These are phyloP conservation scores for Stenoptilia bipunctidactyla DNA, from an alignment of 2,888 invertebrate species.

Conservation along the genomic window DNA sequence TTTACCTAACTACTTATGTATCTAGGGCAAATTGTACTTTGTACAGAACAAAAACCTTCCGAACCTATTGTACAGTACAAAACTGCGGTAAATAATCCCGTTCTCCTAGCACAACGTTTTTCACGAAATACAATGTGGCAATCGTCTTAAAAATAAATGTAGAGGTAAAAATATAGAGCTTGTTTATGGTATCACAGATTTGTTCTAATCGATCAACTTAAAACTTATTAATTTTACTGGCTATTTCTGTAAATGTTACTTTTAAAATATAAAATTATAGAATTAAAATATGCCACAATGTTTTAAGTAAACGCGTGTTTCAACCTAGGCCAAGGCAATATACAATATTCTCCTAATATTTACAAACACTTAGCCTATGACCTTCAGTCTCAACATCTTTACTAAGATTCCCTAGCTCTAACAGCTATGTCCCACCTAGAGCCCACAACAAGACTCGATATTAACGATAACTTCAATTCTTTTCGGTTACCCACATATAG, in stretches of 20 bases:
- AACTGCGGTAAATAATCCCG: slow-evolving; percentile 39
- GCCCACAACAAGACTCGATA: slow-evolving; percentile 49
- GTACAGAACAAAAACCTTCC: slow-evolving; percentile 64
- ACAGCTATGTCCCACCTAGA: slow-evolving; percentile 53
- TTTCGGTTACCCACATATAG: slow-evolving; percentile 5
- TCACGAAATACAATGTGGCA: slow-evolving; percentile 49
- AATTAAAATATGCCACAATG: slow-evolving; percentile 55
- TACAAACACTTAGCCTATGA: slow-evolving; percentile 68
- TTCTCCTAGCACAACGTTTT: slow-evolving; percentile 29
- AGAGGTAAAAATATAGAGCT: slow-evolving; percentile 37
- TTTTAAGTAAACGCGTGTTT: slow-evolving; percentile 42
- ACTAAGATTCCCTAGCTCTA: slow-evolving; percentile 57
- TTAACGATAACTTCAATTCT: slow-evolving; percentile 51
- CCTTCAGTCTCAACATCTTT: slow-evolving; percentile 65
- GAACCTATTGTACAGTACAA: slow-evolving; percentile 47
- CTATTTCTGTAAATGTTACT: slow-evolving; percentile 26
- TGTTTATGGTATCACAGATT: slow-evolving; percentile 67
- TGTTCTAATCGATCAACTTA: slow-evolving; percentile 38
- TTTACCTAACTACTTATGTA: slow-evolving; percentile 70
- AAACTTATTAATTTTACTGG: slow-evolving; percentile 29
- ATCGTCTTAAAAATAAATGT: slow-evolving; percentile 30
- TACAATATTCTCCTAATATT: slow-evolving; percentile 68
- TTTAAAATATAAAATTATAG: slow-evolving; percentile 24
- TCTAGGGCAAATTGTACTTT: slow-evolving; percentile 70
- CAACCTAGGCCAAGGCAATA: slow-evolving; percentile 65